Evolutionary conservation across 2,797 vertebrate species (phyloP), one percentile per base, ranked within the genome.

Genomic region (Mormyrops attenuatus): DNA sequence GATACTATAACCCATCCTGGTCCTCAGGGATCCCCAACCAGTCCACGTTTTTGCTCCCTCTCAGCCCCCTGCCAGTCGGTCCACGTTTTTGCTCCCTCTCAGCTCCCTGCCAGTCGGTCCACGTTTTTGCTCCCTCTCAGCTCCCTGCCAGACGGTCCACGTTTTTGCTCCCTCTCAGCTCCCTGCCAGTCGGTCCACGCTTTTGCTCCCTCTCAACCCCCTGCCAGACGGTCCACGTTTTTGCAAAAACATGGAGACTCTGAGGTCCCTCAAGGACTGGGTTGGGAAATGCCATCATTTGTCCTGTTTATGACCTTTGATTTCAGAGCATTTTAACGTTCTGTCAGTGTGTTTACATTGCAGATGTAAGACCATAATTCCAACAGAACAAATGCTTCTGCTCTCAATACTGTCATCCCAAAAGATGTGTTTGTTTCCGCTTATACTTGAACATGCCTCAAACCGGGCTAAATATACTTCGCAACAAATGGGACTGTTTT

Each of bases 391-490:
- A 9, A 22, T 26, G 20, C 6, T 20, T 49, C 80, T 60, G 38
- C n/a, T 41, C 53, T 13, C 30, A 11, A 22, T 47, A 53, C 7
- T 89, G 13, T 52, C 57, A 69, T 26, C 89, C 47, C 22, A 69
- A 47, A 50, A 8, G 9, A 88, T 49, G 41, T 85, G 22, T 89
- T 84, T 50, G 6, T 49, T 89, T 85, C 57, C 5, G 57, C 63
- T 34, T 89, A 66, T 86, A 52, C 84, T 89, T 86, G 49, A 87
- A 87, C 15, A 82, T 52, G 17, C 85, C 11, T 57, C 41, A 47
- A 66, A 84, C 41, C 4, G 15, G 20, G 63, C 44, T 86, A 49
- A 63, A 86, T 89, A 85, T 85, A 57, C 60, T 89, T 89, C 66
- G 50, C 82, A 89, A 86, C n/a, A 50, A 44, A 52, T 34, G 15